Evolutionary conservation across 2,888 invertebrate genomes (phyloP), one percentile per base, ranked within the genome.

Genomic region (Drosophila siamana): DNA sequence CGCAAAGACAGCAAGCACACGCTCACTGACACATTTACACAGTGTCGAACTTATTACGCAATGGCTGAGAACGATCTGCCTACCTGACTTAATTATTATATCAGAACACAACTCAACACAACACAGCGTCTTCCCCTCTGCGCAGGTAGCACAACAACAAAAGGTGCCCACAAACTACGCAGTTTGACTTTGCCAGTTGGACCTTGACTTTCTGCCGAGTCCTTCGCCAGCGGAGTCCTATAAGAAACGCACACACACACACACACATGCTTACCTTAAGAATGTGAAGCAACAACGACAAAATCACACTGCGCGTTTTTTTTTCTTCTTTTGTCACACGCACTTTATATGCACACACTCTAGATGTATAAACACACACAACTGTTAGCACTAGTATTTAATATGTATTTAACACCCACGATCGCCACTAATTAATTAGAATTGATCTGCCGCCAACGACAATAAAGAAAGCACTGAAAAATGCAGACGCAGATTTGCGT

Each of bases 11-110:
- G n/a, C n/a, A n/a, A n/a, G n/a, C n/a, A n/a, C n/a, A n/a, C n/a
- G n/a, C n/a, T n/a, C 46, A 13, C 55, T 43, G 16, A 30, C 50
- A 36, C 69, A 69, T 60, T 47, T 51, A 64, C 69, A 66, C 68
- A 63, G 48, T 75, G 59, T 61, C 51, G 65, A 63, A 76, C 67
- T 57, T 86, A 88, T 86, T 86, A 86, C 86, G 86, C 86, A 86
- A 86, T 86, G 84, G 78, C 76, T 80, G 60, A 38, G 60, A 38
- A 46, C 65, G 80, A 83, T 79, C 80, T 83, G 71, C 77, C 83
- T 86, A 86, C 86, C 86, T 86, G 88, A 80, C 80, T 83, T 86
- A 87, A 86, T 88, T 83, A 88, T 86, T 88, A 86, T 88, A 86
- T 86, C 86, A 86, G 71, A 54, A 61, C 67, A 51, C n/a, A n/a